These are phyloP conservation scores for Harpagifer antarcticus DNA, from an alignment of 2,797 vertebrate genomes.

Conservation along the genomic window DNA sequence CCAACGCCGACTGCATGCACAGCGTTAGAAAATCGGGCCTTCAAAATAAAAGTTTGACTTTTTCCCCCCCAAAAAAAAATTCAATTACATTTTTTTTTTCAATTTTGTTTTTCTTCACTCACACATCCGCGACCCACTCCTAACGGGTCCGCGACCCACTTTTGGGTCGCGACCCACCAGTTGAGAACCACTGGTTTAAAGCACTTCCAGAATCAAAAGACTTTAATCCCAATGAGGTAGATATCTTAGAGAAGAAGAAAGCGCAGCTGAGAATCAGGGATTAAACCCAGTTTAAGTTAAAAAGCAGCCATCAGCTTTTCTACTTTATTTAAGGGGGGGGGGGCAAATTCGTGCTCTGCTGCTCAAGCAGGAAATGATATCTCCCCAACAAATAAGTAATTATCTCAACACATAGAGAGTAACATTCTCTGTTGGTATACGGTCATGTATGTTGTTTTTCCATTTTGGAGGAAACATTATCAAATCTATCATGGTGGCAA, in stretches of 20 bases:
- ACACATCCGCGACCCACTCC: no score
- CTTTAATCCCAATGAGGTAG: conserved; percentile 7
- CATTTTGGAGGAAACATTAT: neutral
- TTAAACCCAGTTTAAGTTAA: conserved; percentile 22
- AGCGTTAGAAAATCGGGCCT: no score
- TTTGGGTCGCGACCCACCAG: no score
- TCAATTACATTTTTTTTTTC: no score
- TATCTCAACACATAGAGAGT: neutral
- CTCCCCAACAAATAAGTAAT: conserved; percentile 1
- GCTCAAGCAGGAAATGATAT: conserved; percentile 38
- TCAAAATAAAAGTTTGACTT: no score
- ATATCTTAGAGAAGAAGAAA: neutral
- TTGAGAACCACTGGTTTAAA: no score
- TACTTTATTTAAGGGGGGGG: conserved; percentile 1
- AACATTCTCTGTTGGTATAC: neutral
- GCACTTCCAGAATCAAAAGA: conserved; percentile 23
- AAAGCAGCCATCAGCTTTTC: conserved; percentile 38
- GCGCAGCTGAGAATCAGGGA: conserved; percentile 25
- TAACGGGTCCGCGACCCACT: no score
- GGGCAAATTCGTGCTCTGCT: conserved; percentile 5
- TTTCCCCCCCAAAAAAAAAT: no score
- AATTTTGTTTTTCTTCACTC: no score
- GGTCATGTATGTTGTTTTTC: neutral
- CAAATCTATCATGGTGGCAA: conserved; percentile 1
- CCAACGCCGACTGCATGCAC: no score